Base-by-base conservation (phyloP, 2,113 vertebrate species). In the Bungarus multicinctus region DNA sequence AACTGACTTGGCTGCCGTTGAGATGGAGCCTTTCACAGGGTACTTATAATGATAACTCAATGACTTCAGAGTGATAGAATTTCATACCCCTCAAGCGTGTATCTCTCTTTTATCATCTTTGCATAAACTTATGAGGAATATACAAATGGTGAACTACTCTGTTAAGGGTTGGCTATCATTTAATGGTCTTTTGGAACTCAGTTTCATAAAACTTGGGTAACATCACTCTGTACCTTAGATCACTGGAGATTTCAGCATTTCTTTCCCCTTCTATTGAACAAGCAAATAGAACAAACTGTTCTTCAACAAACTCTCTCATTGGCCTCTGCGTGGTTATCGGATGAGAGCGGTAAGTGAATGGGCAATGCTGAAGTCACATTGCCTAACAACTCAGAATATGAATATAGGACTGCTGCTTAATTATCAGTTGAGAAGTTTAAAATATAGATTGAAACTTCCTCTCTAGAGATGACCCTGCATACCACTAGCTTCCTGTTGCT, bases 71-170 rank as follows among this genome's bases (percentile, higher is more conserved):
- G n/a, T 87, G 55, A 52, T 89, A 90, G 30, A 11, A 25, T 60
- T 30, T 86, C 69, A 52, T 89, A 20, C 18, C 47, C 47, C 47
- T 54, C 53, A 54, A 54, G 53, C 18, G 8, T 55, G 50, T 34
- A 22, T 90, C 45, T 58, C 47, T 11, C 88, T 93, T 93, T 93
- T 39, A 87, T 93, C 74, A 86, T 89, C 74, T 86, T 55, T 16
- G 22, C 30, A 93, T 87, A 86, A 53, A 22, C 45, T 81, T 64
- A 53, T 22, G 14, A 87, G 60, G 92, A 45, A 23, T 22, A 52
- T 20, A 34, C 27, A 89, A 87, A 89, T 27, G 22, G 52, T 11
- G 27, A 58, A 22, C 20, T 27, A 54, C 47, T 20, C 16, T 30
- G 53, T 27, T 22, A 43, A 25, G n/a, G 7, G 12, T 25, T 90